Evolutionary conservation across 2,113 vertebrate species (phyloP).

Genomic region (Etheostoma cragini): DNA sequence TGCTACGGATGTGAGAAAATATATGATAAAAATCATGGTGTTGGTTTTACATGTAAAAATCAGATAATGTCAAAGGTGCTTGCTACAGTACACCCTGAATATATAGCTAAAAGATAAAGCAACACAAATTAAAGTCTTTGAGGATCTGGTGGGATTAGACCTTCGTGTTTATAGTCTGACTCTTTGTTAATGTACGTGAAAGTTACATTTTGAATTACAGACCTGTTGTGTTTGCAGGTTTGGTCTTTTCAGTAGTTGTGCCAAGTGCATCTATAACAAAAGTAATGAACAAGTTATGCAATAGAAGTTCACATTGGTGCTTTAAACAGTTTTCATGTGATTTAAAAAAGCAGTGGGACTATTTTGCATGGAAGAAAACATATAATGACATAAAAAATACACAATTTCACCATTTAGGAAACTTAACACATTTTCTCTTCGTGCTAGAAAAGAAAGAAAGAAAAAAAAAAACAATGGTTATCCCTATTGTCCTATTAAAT

Average conservation of each 20-base stretch:
- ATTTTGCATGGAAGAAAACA: background rate
- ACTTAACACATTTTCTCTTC: constrained; percentile 61
- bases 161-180: constrained; percentile 3
- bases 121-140: constrained; percentile 31
- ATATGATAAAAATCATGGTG: background rate
- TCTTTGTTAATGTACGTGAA: background rate
- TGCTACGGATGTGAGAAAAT: constrained; percentile 44
- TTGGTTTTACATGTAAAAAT: background rate
- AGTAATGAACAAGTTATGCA: background rate
- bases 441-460: constrained; percentile 38
- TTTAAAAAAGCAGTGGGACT: background rate
- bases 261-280: constrained; percentile 57
- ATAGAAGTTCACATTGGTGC: background rate
- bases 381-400: background rate
- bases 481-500: background rate
- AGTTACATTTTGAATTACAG: constrained; percentile 15
- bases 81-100: background rate
- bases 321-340: background rate
- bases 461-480: background rate
- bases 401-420: constrained; percentile 67
- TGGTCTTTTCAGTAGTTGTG: constrained; percentile 31
- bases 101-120: background rate
- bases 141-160: constrained; percentile 31
- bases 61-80: background rate
- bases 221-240: constrained; percentile 62